phyloP scores from a whole-genome alignment of 2,113 vertebrate species.

The Crotalus helleri region DNA sequence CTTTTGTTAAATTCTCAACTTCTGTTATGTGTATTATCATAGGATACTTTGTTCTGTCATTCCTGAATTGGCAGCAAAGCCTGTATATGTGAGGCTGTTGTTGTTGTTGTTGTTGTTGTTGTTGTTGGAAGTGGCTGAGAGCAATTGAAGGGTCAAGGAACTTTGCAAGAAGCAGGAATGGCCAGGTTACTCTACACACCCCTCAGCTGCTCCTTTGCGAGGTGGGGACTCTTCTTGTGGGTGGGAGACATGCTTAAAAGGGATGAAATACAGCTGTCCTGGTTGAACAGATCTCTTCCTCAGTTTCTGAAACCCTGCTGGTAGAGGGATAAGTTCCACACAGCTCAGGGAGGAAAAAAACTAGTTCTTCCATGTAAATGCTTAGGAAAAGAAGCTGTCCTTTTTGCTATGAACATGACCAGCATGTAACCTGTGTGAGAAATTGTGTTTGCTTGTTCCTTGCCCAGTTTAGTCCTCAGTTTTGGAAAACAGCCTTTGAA shows the following conservation, averaged over 20 bases:
- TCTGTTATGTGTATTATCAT: too few species aligned
- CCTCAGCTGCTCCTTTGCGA: neutral
- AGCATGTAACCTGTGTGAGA: conserved; percentile 44
- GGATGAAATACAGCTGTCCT: neutral
- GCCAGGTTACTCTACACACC: neutral
- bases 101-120: neutral
- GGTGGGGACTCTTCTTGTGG: neutral
- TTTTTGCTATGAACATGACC: conserved; percentile 61
- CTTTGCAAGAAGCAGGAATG: neutral
- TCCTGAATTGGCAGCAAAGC: rapidly evolving
- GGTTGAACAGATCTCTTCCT: too few species aligned
- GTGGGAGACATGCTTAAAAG: too few species aligned
- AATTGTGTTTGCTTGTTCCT: conserved; percentile 61
- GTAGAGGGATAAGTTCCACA: neutral
- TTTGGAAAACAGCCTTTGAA: conserved; percentile 31
- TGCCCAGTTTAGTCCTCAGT: neutral
- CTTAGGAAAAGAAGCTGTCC: conserved; percentile 39
- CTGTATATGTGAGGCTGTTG: neutral
- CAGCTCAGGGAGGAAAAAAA: neutral
- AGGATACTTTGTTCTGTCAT: neutral
- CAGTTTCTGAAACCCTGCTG: neutral
- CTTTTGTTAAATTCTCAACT: neutral
- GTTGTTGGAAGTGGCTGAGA: neutral
- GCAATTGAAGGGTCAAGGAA: neutral
- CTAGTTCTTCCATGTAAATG: neutral